Evolutionary conservation across 2,113 vertebrate genomes (phyloP).

Genomic region (Cromileptes altivelis): DNA sequence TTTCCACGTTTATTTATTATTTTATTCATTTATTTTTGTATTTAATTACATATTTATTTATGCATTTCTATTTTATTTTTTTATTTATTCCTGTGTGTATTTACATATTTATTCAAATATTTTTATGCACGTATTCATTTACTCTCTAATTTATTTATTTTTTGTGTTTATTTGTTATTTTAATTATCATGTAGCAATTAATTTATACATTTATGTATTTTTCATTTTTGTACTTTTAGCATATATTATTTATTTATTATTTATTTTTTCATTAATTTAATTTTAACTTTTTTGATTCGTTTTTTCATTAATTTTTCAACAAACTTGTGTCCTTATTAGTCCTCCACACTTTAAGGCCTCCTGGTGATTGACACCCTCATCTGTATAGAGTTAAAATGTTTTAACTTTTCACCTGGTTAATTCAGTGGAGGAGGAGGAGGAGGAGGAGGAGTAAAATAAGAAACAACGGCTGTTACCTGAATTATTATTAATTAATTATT

Average conservation of each 20-base stretch:
- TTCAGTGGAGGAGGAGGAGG: neutral
- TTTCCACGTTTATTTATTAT: neutral
- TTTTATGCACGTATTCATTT: neutral
- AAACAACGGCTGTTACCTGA: no score
- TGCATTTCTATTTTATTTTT: neutral
- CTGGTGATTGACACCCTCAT: neutral
- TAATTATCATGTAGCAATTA: neutral
- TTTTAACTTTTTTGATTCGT: no score
- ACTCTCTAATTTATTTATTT: neutral
- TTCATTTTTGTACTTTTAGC: no score
- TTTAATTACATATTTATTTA: no score
- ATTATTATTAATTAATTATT: no score
- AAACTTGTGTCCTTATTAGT: no score
- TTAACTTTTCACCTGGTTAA: neutral
- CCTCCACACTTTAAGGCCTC: neutral
- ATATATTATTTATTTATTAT: no score
- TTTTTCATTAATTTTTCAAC: no score
- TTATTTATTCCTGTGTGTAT: neutral
- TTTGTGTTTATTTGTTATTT: neutral
- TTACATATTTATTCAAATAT: no score
- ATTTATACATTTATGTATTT: neutral
- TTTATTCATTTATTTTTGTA: neutral
- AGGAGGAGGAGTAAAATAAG: neutral
- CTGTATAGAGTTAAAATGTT: neutral
- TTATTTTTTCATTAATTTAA: no score